phyloP scores from a whole-genome alignment of 2,888 invertebrate species.

The Drosophila ezoana region DNA sequence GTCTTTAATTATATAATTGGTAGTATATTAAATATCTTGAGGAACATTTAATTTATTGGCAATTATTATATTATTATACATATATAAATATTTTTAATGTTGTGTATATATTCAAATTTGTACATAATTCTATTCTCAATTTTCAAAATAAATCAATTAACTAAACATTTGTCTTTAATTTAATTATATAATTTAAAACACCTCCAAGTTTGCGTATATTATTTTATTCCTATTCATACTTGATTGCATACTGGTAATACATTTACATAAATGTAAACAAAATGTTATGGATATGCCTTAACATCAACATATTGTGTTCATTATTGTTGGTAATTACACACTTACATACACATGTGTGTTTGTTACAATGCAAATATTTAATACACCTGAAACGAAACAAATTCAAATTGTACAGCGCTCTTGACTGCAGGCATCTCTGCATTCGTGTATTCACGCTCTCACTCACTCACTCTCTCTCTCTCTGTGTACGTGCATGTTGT shows the following conservation, averaged over 20 bases:
- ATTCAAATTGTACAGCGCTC: constrained; percentile 16
- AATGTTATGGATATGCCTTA: background rate
- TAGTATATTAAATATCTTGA: no score
- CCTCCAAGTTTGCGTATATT: background rate
- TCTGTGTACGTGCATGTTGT: background rate
- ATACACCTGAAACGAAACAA: constrained; percentile 32
- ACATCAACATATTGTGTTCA: constrained; percentile 14
- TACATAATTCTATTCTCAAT: no score
- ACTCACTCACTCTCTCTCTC: background rate
- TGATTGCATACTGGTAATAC: no score
- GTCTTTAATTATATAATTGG: no score
- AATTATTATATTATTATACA: no score
- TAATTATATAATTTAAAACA: no score
- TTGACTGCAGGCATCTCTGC: background rate
- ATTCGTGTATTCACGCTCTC: background rate
- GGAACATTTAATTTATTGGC: no score
- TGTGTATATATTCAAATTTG: no score
- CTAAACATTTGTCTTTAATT: no score
- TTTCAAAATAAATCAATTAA: no score
- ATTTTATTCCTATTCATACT: background rate
- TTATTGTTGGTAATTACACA: constrained; percentile 10
- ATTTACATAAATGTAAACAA: no score
- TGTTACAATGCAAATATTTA: constrained; percentile 26
- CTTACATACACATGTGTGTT: constrained; percentile 2
- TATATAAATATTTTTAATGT: no score